Percentiles rank a stretch among this genome's conserved stretches.
Evolutionary conservation across 37 sponge, comb jelly and placozoan species (phyloP).

Genomic region (Amphimedon queenslandica): DNA sequence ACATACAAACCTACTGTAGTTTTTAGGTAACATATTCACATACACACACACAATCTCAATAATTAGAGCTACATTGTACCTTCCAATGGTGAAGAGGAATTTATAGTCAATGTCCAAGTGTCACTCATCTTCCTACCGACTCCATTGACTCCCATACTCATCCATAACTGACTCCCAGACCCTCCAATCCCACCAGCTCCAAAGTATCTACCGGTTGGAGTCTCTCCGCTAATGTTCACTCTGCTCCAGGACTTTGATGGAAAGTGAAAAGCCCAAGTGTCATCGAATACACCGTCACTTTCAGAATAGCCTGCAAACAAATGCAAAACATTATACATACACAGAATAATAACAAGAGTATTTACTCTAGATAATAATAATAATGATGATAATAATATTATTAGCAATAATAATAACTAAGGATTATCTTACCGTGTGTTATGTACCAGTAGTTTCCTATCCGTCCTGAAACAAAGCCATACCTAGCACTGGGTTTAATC

Average conservation of each 20-base stretch:
- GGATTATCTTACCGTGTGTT: conserved; percentile 22
- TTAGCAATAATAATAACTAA: neutral
- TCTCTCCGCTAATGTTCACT: neutral
- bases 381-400: no score
- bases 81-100: neutral
- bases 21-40: neutral
- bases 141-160: conserved; percentile 31
- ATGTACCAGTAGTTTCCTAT: conserved; percentile 30
- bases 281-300: conserved; percentile 4
- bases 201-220: conserved; percentile 2
- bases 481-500: conserved; percentile 8
- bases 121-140: conserved; percentile 25
- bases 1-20: no score
- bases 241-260: neutral
- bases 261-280: conserved; percentile 35
- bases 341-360: no score
- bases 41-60: neutral
- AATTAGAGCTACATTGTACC: neutral
- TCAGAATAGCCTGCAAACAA: no score
- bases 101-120: conserved; percentile 33
- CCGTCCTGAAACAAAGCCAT: conserved; percentile 27
- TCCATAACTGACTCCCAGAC: conserved; percentile 9
- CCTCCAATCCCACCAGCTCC: conserved; percentile 21
- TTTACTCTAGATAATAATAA: no score
- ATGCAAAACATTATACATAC: no score